Evolutionary conservation across 1,140 invertebrate genomes (phyloP).

Genomic region (Phymastichus coffea): DNA sequence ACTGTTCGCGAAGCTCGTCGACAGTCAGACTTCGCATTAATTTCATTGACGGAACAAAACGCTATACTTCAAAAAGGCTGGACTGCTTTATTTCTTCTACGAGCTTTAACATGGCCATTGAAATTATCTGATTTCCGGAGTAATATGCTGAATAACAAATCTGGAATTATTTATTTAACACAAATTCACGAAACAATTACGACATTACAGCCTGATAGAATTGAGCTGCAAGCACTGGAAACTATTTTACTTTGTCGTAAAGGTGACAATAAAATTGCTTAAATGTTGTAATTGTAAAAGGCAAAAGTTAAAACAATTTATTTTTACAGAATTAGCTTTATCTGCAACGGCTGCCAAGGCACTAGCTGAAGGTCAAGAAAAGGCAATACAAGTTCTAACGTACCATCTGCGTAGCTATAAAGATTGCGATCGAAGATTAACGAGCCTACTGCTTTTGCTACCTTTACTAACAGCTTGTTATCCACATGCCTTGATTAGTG

Average conservation of each 20-base stretch:
- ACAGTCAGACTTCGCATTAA: slow-evolving; percentile 56
- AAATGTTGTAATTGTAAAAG: too few species aligned
- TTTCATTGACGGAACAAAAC: slow-evolving; percentile 58
- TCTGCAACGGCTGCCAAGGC: slow-evolving; percentile 23
- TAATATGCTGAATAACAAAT: slow-evolving; percentile 8
- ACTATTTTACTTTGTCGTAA: slow-evolving; percentile 64
- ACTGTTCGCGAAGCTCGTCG: slow-evolving; percentile 58
- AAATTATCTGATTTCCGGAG: slow-evolving; percentile 50
- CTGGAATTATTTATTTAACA: slow-evolving; percentile 33
- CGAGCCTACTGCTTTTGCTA: slow-evolving; percentile 42
- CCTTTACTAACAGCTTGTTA: slow-evolving; percentile 44
- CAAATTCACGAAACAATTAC: slow-evolving; percentile 42
- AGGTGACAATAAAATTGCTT: slow-evolving; percentile 48
- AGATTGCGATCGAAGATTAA: slow-evolving; percentile 35
- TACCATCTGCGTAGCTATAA: slow-evolving; percentile 35
- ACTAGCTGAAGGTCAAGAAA: slow-evolving; percentile 36
- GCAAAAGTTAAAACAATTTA: too few species aligned
- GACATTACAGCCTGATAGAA: slow-evolving; percentile 56
- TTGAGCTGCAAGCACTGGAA: slow-evolving; percentile 65
- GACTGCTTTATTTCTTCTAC: slow-evolving; percentile 62
- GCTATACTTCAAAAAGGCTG: slow-evolving; percentile 60
- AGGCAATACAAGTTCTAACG: slow-evolving; percentile 37
- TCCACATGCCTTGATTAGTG: slow-evolving; percentile 38
- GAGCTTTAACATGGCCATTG: slow-evolving; percentile 63
- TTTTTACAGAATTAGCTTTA: slow-evolving; percentile 42